Conservation (phyloP, 2,888 invertebrate species). For the Pyralis farinalis region DNA sequence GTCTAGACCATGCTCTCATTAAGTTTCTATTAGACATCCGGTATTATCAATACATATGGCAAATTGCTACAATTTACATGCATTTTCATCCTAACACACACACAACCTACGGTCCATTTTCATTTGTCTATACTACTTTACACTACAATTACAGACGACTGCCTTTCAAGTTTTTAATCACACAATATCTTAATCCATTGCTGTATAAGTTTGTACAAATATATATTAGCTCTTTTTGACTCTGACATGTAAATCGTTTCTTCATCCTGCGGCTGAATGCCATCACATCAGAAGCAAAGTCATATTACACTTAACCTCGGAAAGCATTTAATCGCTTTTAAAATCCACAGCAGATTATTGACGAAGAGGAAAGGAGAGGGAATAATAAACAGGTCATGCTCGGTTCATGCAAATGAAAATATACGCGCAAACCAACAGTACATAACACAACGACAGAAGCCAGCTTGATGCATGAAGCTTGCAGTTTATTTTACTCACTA, state of each 20-base stretch:
- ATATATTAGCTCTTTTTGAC: neutral
- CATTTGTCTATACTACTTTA: constrained; percentile 42
- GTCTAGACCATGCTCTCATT: constrained; percentile 40
- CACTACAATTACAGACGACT: constrained; percentile 36
- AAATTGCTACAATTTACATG: constrained; percentile 59
- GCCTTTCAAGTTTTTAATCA: constrained; percentile 36
- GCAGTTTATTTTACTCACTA: constrained; percentile 48
- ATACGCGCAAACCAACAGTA: constrained; percentile 75
- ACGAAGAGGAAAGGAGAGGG: constrained; percentile 57
- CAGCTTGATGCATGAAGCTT: constrained; percentile 65
- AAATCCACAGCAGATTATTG: constrained; percentile 46
- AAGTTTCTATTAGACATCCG: constrained; percentile 33
- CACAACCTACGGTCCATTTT: constrained; percentile 49
- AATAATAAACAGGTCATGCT: constrained; percentile 68
- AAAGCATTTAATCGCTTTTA: constrained; percentile 37
- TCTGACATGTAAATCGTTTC: neutral
- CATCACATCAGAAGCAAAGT: constrained; percentile 17
- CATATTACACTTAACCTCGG: constrained; percentile 16
- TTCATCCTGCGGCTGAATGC: neutral
- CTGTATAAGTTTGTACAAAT: constrained; percentile 14
- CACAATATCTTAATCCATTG: constrained; percentile 27
- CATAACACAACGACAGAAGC: constrained; percentile 73
- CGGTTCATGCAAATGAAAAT: constrained; percentile 75
- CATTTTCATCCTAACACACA: constrained; percentile 59
- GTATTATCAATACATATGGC: constrained; percentile 29